phyloP scores from a whole-genome alignment of 2,113 vertebrate species.

The Melanocharis versteri region DNA sequence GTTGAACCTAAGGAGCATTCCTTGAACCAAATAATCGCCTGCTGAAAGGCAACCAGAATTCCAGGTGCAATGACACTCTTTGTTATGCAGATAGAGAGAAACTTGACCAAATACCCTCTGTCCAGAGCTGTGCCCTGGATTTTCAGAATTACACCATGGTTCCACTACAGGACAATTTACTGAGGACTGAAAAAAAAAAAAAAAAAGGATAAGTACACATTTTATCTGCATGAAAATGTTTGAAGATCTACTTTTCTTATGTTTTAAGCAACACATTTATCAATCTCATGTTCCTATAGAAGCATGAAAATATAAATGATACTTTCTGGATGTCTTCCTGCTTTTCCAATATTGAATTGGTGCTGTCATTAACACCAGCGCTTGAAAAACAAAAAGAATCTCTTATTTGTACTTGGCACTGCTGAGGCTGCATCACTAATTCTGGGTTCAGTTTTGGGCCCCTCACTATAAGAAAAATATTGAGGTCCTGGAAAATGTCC shows the following conservation, averaged over 20 bases:
- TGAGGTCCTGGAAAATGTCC: neutral
- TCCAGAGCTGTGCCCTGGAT: neutral
- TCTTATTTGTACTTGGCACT: neutral
- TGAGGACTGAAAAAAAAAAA: neutral
- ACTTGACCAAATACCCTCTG: neutral
- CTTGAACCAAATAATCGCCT: neutral
- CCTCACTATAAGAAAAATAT: neutral
- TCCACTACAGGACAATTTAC: neutral
- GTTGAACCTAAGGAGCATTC: neutral
- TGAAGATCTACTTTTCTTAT: neutral
- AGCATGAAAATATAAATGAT: neutral
- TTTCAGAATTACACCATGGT: neutral
- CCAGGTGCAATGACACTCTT: neutral
- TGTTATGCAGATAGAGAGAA: neutral
- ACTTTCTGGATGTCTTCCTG: neutral
- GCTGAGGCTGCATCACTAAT: accelerated
- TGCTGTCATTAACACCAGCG: neutral
- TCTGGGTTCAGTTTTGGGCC: neutral
- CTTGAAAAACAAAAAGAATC: neutral
- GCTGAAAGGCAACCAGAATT: neutral
- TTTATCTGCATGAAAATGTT: neutral
- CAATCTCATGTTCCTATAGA: neutral
- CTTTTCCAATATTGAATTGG: neutral
- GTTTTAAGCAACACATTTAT: neutral
- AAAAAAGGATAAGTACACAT: neutral